Percentiles rank a stretch among this genome's conserved stretches.
Evolutionary conservation across 2,113 vertebrate species (phyloP).

Genomic region (Poecile atricapillus): DNA sequence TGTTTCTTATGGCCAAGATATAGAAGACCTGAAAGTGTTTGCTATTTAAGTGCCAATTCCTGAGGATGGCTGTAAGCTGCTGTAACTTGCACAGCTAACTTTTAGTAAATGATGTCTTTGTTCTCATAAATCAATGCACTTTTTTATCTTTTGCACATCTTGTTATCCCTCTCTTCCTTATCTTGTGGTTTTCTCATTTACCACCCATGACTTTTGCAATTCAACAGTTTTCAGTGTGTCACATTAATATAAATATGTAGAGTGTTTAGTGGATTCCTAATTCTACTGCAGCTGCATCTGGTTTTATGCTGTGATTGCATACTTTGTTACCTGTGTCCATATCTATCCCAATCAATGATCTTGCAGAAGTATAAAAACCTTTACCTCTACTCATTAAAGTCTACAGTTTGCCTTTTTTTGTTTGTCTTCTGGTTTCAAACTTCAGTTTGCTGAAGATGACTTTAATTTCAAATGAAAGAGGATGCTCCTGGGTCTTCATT

Average conservation of each 20-base stretch:
- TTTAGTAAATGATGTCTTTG: neutral
- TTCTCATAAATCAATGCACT: neutral
- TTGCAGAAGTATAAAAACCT: neutral
- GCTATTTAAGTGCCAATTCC: neutral
- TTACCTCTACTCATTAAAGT: neutral
- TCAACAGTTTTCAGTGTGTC: neutral
- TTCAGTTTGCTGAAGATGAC: neutral
- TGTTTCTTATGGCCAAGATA: neutral
- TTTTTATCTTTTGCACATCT: neutral
- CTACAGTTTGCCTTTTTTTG: neutral
- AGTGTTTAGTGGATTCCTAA: neutral
- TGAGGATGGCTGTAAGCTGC: neutral
- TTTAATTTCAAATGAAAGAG: neutral
- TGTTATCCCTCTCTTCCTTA: neutral
- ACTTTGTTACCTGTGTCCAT: neutral
- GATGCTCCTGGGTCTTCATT: neutral
- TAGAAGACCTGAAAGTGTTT: neutral
- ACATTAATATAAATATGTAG: neutral
- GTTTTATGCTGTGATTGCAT: neutral
- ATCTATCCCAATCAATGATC: neutral
- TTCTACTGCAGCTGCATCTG: neutral
- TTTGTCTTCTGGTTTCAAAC: neutral
- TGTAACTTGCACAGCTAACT: neutral
- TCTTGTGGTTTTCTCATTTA: neutral
- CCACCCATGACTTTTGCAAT: neutral